Evolutionary conservation across 1,140 invertebrate species (phyloP).

Genomic region (Drosophila punjabiensis): DNA sequence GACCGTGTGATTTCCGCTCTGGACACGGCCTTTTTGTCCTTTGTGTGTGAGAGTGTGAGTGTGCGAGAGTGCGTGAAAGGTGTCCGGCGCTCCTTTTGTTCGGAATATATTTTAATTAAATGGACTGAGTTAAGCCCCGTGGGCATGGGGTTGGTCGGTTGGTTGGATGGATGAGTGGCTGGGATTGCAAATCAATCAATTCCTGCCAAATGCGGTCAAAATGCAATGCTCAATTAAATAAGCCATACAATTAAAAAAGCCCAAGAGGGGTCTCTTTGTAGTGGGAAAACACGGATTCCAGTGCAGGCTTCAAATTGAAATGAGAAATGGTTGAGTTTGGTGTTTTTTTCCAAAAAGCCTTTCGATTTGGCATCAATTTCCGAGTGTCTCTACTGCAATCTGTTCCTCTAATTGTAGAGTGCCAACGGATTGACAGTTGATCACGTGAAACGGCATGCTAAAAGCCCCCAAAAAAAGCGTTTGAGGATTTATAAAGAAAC

Average conservation of each 20-base stretch:
- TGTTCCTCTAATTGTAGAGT: conserved; percentile 7
- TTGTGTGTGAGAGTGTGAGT: conserved; percentile 23
- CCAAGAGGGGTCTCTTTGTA: conserved; percentile 29
- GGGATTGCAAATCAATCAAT: conserved; percentile 47
- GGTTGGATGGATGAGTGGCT: conserved; percentile 17
- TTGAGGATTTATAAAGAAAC: not conserved
- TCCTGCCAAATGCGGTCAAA: conserved; percentile 50
- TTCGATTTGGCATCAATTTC: not conserved
- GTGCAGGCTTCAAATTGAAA: conserved; percentile 8
- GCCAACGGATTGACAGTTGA: conserved; percentile 24
- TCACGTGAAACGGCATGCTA: conserved; percentile 25
- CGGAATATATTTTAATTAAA: conserved; percentile 50
- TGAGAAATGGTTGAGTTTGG: conserved; percentile 7
- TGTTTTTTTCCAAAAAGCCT: conserved; percentile 4
- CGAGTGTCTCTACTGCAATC: conserved; percentile 15
- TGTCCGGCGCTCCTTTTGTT: conserved; percentile 49
- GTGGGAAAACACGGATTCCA: conserved; percentile 16
- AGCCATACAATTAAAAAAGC: conserved; percentile 43
- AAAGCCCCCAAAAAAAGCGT: conserved; percentile 15
- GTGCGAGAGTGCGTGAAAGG: conserved; percentile 42
- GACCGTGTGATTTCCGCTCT: conserved; percentile 72
- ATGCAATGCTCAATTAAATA: conserved; percentile 54
- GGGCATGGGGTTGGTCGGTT: conserved; percentile 2
- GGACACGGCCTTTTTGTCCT: conserved; percentile 65
- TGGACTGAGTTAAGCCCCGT: conserved; percentile 48